Evolutionary conservation across 2,797 vertebrate species (phyloP).

Genomic region (Cercopithecus hamlyni): DNA sequence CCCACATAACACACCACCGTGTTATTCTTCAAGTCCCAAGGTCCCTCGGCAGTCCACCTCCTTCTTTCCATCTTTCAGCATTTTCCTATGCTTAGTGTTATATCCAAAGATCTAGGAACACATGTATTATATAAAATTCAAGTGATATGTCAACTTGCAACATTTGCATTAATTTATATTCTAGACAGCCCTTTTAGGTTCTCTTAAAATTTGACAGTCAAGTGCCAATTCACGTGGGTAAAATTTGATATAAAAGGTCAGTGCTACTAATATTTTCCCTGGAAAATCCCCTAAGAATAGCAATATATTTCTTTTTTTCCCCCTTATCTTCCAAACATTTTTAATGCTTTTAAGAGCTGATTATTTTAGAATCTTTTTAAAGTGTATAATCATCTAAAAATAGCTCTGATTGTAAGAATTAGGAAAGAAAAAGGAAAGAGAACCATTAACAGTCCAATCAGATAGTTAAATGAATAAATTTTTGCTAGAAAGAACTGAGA

Average conservation of each 20-base stretch:
- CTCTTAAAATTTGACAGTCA: constrained; percentile 51
- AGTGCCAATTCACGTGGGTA: neutral
- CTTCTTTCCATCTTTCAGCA: neutral
- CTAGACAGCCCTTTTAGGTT: constrained; percentile 38
- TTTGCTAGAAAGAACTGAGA: neutral
- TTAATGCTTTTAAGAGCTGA: constrained; percentile 40
- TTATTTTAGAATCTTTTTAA: neutral
- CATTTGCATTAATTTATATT: constrained; percentile 44
- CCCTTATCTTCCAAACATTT: neutral
- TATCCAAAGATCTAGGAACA: neutral
- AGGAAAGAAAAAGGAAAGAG: constrained; percentile 29
- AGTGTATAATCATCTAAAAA: constrained; percentile 52
- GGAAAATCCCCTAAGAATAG: constrained; percentile 41
- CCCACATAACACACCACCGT: neutral
- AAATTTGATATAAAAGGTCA: constrained; percentile 58
- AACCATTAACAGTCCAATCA: neutral
- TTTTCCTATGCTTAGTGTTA: neutral
- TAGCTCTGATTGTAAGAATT: constrained; percentile 18
- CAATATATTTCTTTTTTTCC: neutral
- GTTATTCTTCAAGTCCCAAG: neutral
- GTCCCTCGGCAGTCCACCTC: neutral
- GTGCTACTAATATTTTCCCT: constrained; percentile 30
- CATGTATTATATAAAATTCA: neutral
- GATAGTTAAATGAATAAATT: constrained; percentile 9
- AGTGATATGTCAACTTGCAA: constrained; percentile 40